phyloP scores from a whole-genome alignment of 2,888 invertebrate genomes.

The Acanthoscelides obtectus region DNA sequence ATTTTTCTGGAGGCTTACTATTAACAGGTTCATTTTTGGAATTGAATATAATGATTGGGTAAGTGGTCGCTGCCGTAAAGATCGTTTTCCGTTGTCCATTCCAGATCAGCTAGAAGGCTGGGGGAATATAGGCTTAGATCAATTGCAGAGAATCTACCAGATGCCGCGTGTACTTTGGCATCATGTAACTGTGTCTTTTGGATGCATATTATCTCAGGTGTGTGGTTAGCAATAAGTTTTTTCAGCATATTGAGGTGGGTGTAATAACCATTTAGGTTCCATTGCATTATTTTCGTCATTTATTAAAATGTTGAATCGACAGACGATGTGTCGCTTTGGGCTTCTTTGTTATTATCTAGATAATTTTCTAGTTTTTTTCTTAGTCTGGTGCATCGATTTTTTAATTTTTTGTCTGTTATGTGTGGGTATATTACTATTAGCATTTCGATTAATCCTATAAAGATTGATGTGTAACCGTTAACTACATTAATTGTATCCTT shows the following conservation, averaged over 20 bases:
- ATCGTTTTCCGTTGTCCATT: background rate
- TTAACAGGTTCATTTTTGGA: background rate
- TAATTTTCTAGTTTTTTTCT: too few relatives aligned
- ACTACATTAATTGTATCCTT: too few relatives aligned
- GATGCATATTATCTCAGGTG: slow-evolving; percentile 1
- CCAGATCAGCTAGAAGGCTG: background rate
- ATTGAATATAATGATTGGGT: background rate
- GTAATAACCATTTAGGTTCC: slow-evolving; percentile 3
- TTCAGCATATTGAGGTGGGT: slow-evolving; percentile 1
- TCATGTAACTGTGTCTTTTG: slow-evolving; percentile 15
- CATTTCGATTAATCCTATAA: too few relatives aligned
- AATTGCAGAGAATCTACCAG: background rate
- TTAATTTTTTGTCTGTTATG: too few relatives aligned
- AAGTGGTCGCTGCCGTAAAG: background rate
- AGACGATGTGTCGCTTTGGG: too few relatives aligned
- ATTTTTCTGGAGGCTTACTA: too few relatives aligned
- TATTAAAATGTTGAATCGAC: too few relatives aligned
- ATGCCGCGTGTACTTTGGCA: background rate
- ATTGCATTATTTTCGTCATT: background rate
- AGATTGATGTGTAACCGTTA: too few relatives aligned
- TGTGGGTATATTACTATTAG: too few relatives aligned
- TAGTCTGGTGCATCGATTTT: too few relatives aligned
- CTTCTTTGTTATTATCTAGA: background rate
- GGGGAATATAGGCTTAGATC: background rate
- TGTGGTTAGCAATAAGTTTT: background rate